Evolutionary conservation across 2,888 invertebrate species (phyloP).

Genomic region (Theristus sp.): DNA sequence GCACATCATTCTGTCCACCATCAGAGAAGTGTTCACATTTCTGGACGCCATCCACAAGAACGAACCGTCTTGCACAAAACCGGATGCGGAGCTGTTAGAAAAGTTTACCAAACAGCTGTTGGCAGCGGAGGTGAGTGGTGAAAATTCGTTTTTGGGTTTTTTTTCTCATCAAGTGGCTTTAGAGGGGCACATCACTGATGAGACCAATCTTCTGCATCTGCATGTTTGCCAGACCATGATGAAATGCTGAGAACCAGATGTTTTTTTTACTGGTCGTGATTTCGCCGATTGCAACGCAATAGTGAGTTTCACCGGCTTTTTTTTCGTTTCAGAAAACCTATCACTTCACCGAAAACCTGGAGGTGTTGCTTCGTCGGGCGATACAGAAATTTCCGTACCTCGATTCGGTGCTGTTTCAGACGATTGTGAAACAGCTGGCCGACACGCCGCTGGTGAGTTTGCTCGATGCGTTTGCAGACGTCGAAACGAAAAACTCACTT

Average conservation of each 20-base stretch:
- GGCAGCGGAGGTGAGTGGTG: neutral
- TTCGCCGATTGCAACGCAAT: neutral
- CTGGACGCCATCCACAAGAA: constrained; percentile 10
- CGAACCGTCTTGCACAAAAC: neutral
- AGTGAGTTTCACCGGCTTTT: neutral
- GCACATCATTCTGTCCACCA: constrained; percentile 20
- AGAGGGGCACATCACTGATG: too few species aligned
- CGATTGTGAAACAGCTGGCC: constrained; percentile 33
- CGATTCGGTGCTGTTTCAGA: constrained; percentile 70
- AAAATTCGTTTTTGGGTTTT: too few species aligned
- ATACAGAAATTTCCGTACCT: constrained; percentile 73
- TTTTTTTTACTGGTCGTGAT: too few species aligned
- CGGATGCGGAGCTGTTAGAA: neutral
- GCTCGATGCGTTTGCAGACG: too few species aligned
- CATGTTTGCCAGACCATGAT: too few species aligned
- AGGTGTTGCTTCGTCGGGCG: constrained; percentile 58
- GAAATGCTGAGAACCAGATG: too few species aligned
- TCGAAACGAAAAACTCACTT: neutral
- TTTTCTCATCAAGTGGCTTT: too few species aligned
- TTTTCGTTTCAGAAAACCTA: neutral
- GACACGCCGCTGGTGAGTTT: constrained; percentile 1
- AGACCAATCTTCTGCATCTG: too few species aligned
- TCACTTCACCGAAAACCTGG: constrained; percentile 38
- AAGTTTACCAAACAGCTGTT: neutral
- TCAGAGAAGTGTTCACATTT: constrained; percentile 20